These are phyloP conservation scores for Castor canadensis DNA, from an alignment of 2,113 vertebrate species.

Conservation along the genomic window DNA sequence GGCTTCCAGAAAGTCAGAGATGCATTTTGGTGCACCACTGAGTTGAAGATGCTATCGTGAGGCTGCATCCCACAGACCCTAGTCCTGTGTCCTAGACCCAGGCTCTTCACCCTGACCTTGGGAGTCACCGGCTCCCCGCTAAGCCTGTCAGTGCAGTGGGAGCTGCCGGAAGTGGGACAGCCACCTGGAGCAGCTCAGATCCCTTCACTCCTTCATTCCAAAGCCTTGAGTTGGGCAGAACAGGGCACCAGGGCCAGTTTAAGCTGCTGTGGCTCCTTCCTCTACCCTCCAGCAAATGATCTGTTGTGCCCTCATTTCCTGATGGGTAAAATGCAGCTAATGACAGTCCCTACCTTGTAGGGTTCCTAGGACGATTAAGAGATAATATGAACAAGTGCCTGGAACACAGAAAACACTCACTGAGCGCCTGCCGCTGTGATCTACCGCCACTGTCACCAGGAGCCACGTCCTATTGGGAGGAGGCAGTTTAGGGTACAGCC, in stretches of 20 bases:
- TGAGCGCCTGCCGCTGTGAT: background rate
- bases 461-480: background rate
- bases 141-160: background rate
- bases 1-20: background rate
- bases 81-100: background rate
- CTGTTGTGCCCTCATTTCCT: background rate
- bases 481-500: too few species aligned
- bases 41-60: background rate
- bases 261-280: background rate
- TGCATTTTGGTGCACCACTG: too few species aligned
- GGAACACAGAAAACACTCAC: background rate
- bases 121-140: background rate
- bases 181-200: fast-evolving
- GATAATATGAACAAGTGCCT: background rate
- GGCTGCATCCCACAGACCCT: background rate
- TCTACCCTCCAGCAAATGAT: background rate
- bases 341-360: background rate
- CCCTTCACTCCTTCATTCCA: background rate
- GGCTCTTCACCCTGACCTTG: background rate
- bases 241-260: fast-evolving
- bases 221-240: background rate
- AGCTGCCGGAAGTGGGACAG: background rate
- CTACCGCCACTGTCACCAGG: too few species aligned
- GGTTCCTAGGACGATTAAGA: background rate
- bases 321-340: background rate